phyloP scores from a whole-genome alignment of 2,797 vertebrate species.

The Eulemur coronatus region DNA sequence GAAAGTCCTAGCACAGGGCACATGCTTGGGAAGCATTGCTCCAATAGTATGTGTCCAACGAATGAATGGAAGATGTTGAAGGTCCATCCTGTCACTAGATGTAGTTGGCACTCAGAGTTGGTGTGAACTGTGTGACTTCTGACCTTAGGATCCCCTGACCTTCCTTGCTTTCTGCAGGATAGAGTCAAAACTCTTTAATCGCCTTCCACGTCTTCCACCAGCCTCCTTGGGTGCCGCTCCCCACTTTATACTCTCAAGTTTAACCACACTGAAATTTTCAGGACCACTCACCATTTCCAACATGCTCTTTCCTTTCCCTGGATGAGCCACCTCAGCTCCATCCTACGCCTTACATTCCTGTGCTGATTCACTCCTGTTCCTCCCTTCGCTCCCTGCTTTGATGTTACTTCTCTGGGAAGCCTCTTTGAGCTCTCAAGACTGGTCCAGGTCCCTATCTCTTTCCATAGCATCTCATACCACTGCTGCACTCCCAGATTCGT shows the following conservation, averaged over 20 bases:
- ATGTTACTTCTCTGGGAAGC: background rate
- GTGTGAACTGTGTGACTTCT: background rate
- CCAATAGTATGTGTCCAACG: accelerated
- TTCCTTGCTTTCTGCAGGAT: background rate
- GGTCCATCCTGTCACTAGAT: background rate
- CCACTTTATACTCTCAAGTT: background rate
- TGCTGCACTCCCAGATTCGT: background rate
- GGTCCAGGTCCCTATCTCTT: background rate
- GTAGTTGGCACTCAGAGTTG: background rate
- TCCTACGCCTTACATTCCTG: background rate
- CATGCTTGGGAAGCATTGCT: background rate
- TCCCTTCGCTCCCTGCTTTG: background rate
- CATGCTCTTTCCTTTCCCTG: background rate
- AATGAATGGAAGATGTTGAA: background rate
- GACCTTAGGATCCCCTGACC: background rate
- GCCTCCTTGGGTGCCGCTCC: background rate
- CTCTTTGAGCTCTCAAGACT: background rate
- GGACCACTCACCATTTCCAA: background rate
- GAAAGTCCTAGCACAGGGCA: too few relatives aligned
- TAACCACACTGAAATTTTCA: background rate
- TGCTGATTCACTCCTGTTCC: background rate
- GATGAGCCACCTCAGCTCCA: background rate
- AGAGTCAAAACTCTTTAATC: background rate
- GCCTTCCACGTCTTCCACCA: background rate
- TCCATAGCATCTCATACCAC: background rate